Conservation (phyloP, 2,797 vertebrate species). For the Phylloscopus collybita region DNA sequence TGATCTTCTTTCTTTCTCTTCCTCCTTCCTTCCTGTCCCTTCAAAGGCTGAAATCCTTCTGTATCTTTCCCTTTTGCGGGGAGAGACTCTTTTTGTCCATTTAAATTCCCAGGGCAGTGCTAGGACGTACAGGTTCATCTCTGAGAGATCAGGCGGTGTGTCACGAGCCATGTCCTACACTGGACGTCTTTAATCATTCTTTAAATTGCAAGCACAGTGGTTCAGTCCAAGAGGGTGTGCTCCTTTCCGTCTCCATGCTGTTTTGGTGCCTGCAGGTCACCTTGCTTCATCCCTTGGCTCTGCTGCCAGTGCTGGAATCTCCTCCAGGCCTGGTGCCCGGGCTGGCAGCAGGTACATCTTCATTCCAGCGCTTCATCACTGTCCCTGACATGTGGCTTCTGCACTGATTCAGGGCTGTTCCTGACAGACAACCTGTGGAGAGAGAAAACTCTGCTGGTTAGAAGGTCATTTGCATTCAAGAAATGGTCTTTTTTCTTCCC, state of each 20-base stretch:
- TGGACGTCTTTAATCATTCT: not conserved
- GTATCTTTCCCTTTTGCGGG: not conserved
- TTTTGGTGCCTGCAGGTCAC: not conserved
- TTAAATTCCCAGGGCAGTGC: not conserved
- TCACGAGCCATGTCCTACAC: rapidly evolving
- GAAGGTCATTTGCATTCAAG: not conserved
- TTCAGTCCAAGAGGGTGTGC: not conserved
- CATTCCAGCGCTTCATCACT: not conserved
- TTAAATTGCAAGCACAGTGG: not conserved
- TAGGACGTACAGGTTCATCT: not conserved
- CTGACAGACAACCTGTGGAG: not conserved
- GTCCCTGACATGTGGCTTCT: not conserved
- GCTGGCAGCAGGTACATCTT: not conserved
- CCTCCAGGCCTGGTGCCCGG: not conserved
- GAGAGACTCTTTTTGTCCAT: not conserved
- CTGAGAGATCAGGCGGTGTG: rapidly evolving
- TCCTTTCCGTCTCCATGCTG: not conserved
- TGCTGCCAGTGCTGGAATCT: not conserved
- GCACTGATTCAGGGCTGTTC: not conserved
- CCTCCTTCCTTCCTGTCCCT: not conserved
- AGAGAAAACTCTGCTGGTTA: not conserved
- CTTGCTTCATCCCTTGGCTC: not conserved
- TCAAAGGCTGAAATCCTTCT: not conserved
- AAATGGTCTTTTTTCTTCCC: not conserved
- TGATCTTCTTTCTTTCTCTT: not conserved